These are phyloP conservation scores for Plodia interpunctella DNA, from an alignment of 1,140 invertebrate species.

Conservation along the genomic window DNA sequence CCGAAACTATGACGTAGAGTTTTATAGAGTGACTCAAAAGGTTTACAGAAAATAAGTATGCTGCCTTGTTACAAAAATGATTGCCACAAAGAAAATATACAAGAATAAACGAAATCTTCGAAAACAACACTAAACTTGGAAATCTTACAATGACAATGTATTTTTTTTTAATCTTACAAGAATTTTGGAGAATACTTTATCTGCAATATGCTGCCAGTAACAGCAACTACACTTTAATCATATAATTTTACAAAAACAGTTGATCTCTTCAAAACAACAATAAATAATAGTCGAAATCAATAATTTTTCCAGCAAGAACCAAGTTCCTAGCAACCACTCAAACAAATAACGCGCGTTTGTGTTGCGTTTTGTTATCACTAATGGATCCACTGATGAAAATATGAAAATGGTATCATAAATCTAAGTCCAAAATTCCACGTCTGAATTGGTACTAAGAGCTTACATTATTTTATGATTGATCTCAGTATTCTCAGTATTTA, in stretches of 20 bases:
- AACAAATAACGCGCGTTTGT: constrained; percentile 29
- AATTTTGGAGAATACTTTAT: background rate
- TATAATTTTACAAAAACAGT: background rate
- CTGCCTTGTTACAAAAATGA: background rate
- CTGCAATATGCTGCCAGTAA: background rate
- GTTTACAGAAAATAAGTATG: background rate
- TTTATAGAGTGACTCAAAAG: background rate
- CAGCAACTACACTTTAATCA: background rate
- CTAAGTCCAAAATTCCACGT: no score
- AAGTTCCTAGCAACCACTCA: constrained; percentile 21
- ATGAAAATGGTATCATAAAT: no score
- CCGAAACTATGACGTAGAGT: background rate
- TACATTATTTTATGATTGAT: no score
- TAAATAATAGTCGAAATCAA: constrained; percentile 21
- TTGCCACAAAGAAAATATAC: constrained; percentile 5
- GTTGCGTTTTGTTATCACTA: constrained; percentile 14
- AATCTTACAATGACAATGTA: background rate
- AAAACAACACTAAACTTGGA: constrained; percentile 5
- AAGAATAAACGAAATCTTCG: constrained; percentile 1
- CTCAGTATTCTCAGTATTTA: no score
- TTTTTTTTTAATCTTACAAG: constrained; percentile 2
- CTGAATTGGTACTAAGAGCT: no score
- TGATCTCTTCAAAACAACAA: constrained; percentile 6
- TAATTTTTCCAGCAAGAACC: constrained; percentile 4
- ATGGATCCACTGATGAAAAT: no score